Percentiles rank a stretch among this genome's conserved stretches.
Conservation (phyloP, 2,113 vertebrate species). For the Myrmecophaga tridactyla region DNA sequence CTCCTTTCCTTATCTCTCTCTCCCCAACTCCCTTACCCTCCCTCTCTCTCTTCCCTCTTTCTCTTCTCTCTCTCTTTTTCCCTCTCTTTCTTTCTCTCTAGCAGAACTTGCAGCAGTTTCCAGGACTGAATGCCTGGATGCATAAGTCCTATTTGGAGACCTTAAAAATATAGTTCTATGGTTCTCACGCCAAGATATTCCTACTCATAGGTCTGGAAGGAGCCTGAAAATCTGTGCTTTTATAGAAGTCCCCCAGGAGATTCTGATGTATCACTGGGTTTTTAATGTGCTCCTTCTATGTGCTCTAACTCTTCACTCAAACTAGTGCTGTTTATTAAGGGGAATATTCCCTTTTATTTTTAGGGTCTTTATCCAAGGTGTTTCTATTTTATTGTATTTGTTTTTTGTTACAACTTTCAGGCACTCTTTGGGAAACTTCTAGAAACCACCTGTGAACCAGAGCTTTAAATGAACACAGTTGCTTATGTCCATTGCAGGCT, state of each 20-base stretch:
- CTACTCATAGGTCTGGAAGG: background rate
- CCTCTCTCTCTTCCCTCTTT: too few relatives aligned
- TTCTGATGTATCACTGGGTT: background rate
- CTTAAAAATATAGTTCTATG: background rate
- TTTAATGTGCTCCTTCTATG: background rate
- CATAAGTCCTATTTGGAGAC: background rate
- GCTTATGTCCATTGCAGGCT: background rate
- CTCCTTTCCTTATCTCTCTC: too few relatives aligned
- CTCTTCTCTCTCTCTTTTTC: too few relatives aligned
- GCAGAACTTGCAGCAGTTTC: too few relatives aligned
- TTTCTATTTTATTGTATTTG: background rate
- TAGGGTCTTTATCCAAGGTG: background rate
- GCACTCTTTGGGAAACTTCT: background rate
- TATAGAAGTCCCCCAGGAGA: background rate
- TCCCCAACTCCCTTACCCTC: too few relatives aligned
- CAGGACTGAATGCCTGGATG: too few relatives aligned
- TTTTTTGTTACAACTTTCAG: background rate
- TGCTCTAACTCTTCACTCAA: background rate
- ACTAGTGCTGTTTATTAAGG: background rate
- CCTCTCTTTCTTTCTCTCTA: too few relatives aligned
- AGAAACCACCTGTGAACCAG: background rate
- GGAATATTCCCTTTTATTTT: background rate
- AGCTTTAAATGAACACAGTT: background rate
- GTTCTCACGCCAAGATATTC: background rate
- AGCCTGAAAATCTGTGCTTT: background rate